phyloP scores from a whole-genome alignment of 2,797 vertebrate genomes.

The Toxotes lorentzi region DNA sequence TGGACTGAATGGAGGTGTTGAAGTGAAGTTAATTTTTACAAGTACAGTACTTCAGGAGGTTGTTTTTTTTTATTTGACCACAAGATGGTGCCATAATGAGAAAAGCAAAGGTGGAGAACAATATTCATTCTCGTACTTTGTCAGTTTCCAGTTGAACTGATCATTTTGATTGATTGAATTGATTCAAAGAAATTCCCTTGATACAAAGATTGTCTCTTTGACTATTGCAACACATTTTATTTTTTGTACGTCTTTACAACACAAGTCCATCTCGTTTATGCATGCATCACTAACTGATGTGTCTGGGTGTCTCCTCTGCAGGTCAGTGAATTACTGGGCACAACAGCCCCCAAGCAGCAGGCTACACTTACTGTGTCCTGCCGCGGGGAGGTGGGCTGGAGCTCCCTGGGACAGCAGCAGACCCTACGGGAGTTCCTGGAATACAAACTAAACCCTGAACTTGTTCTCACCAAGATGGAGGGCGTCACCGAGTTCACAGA shows the following conservation, averaged over 20 bases:
- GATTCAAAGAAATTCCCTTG: not conserved
- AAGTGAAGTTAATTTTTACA: too few species aligned
- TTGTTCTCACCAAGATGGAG: constrained; percentile 93
- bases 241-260: not conserved
- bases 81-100: too few species aligned
- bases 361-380: constrained; percentile 95
- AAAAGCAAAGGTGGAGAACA: too few species aligned
- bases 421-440: constrained; percentile 87
- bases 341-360: constrained; percentile 88
- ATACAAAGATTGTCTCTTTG: not conserved
- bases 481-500: constrained; percentile 97
- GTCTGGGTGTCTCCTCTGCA: constrained; percentile 77
- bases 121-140: not conserved
- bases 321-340: constrained; percentile 91
- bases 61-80: too few species aligned
- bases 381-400: constrained; percentile 94
- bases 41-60: too few species aligned
- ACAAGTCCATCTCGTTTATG: not conserved
- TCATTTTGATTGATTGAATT: too few species aligned
- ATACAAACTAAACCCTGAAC: constrained; percentile 93
- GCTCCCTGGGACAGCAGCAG: constrained; percentile 88
- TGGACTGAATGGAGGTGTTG: too few species aligned
- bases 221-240: not conserved
- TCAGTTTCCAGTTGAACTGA: not conserved
- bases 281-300: constrained; percentile 37